phyloP scores from a whole-genome alignment of 2,888 invertebrate species.

The Scaptomyza tumidula region DNA sequence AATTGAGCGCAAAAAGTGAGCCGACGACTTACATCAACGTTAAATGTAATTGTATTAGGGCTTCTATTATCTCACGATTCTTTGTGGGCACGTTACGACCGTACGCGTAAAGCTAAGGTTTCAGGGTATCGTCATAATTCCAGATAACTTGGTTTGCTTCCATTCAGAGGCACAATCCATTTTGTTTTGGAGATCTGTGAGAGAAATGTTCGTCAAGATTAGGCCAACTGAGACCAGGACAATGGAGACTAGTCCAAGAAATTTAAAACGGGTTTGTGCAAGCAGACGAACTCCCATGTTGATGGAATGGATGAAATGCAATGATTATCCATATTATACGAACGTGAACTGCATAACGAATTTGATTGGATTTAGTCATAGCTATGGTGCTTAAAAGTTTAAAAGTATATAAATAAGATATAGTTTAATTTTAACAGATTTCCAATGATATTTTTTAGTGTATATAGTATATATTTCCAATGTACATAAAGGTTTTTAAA shows the following conservation, averaged over 20 bases:
- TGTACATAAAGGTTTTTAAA: constrained; percentile 34
- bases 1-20: constrained; percentile 43
- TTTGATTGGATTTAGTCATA: background rate
- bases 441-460: constrained; percentile 11
- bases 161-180: background rate
- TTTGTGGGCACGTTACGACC: too few relatives aligned
- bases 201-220: background rate
- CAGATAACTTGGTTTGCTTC: too few relatives aligned
- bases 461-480: constrained; percentile 26
- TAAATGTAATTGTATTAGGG: constrained; percentile 52
- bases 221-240: background rate
- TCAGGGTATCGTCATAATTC: too few relatives aligned
- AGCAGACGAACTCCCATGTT: background rate
- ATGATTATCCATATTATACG: background rate
- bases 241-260: background rate
- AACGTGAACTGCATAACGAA: background rate
- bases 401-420: background rate
- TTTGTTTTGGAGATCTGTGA: too few relatives aligned
- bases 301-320: background rate
- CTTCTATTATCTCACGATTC: constrained; percentile 39
- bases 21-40: constrained; percentile 70
- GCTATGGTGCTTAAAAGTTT: background rate
- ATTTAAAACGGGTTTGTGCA: too few relatives aligned
- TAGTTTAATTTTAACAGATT: constrained; percentile 5
- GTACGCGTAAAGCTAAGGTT: too few relatives aligned